Conservation (phyloP, 2,797 vertebrate species). For the Sebastes hubbsi region DNA sequence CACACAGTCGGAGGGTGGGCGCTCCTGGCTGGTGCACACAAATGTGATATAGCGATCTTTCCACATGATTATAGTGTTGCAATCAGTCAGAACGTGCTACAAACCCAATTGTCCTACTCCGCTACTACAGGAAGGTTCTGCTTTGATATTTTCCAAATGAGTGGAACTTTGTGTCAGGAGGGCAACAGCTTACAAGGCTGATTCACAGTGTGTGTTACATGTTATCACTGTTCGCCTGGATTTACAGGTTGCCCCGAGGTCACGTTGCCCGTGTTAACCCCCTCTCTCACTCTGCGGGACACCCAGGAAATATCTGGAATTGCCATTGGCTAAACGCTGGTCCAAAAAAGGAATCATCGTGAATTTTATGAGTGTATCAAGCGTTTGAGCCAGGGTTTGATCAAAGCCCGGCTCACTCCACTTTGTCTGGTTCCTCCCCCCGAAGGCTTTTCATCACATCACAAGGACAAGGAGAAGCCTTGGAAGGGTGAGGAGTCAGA, state of each 20-base stretch:
- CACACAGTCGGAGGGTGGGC: background rate
- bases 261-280: constrained; percentile 26
- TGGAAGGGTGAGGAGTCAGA: constrained; percentile 26
- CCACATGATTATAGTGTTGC: constrained; percentile 44
- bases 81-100: constrained; percentile 35
- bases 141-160: constrained; percentile 59
- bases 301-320: constrained; percentile 66
- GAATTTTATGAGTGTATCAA: constrained; percentile 50
- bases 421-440: constrained; percentile 29
- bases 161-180: constrained; percentile 38
- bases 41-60: constrained; percentile 45
- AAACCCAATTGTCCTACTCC: background rate
- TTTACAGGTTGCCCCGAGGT: constrained; percentile 53
- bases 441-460: constrained; percentile 58
- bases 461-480: constrained; percentile 51
- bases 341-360: constrained; percentile 27
- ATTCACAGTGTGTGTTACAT: constrained; percentile 43
- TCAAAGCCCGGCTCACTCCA: constrained; percentile 63
- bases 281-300: constrained; percentile 39
- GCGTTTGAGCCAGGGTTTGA: constrained; percentile 55
- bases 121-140: constrained; percentile 1
- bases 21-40: constrained; percentile 23
- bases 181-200: constrained; percentile 22
- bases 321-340: constrained; percentile 12
- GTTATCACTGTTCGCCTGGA: constrained; percentile 38